These are phyloP conservation scores for Aethina tumida DNA, from an alignment of 1,140 invertebrate species.

Conservation along the genomic window DNA sequence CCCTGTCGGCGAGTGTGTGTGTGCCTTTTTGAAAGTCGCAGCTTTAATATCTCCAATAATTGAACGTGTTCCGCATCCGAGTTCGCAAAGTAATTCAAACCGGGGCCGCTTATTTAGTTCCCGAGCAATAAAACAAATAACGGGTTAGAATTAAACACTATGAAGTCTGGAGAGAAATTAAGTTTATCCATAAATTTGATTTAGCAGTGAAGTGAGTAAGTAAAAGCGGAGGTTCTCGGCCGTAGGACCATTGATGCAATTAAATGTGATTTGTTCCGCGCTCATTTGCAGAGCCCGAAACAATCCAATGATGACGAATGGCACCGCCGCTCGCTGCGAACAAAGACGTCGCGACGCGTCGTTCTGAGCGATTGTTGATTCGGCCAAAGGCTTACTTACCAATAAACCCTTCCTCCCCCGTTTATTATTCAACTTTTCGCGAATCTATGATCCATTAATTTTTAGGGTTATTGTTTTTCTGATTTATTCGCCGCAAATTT, in stretches of 20 bases:
- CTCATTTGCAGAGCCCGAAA: slow-evolving; percentile 28
- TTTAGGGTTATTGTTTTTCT: slow-evolving; percentile 24
- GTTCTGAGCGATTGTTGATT: slow-evolving; percentile 28
- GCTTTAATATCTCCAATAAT: too few species aligned
- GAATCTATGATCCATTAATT: slow-evolving; percentile 20
- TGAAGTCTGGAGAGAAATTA: slow-evolving; percentile 36
- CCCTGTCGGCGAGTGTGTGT: too few species aligned
- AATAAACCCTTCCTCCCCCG: too few species aligned
- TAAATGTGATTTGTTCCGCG: slow-evolving; percentile 37
- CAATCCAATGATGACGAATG: slow-evolving; percentile 34
- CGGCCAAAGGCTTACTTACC: slow-evolving; percentile 12
- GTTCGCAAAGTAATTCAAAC: slow-evolving; percentile 10
- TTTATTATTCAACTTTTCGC: slow-evolving; percentile 23
- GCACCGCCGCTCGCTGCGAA: slow-evolving; percentile 21
- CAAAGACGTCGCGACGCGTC: slow-evolving; percentile 19
- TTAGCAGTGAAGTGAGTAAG: slow-evolving; percentile 34
- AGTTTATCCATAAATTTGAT: slow-evolving; percentile 40
- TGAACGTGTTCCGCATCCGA: too few species aligned
- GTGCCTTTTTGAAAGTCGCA: too few species aligned
- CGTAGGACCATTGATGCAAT: slow-evolving; percentile 35
- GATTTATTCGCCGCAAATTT: slow-evolving; percentile 16
- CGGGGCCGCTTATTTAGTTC: slow-evolving; percentile 10
- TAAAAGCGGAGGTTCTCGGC: slow-evolving; percentile 25
- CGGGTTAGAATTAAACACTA: slow-evolving; percentile 35
- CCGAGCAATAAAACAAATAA: slow-evolving; percentile 35